Evolutionary conservation across 2,888 invertebrate genomes (phyloP).

Genomic region (Microdon myrmicae): DNA sequence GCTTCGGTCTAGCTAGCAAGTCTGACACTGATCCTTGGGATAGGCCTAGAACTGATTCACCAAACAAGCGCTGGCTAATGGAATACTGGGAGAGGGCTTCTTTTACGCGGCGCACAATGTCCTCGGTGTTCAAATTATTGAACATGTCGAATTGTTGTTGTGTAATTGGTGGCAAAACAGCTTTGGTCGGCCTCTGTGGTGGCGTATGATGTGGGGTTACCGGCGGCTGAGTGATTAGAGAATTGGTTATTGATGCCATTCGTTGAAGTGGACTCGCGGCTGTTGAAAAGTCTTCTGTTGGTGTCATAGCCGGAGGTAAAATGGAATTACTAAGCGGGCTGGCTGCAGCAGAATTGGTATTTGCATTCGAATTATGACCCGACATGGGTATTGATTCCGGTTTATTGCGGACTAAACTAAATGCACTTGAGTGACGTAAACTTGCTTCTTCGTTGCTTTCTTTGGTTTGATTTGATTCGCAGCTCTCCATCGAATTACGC

Average conservation of each 20-base stretch:
- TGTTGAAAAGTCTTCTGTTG: slow-evolving; percentile 83
- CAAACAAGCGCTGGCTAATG: slow-evolving; percentile 97
- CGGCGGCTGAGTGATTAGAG: slow-evolving; percentile 89
- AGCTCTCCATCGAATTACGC: slow-evolving; percentile 60
- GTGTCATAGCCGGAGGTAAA: slow-evolving; percentile 84
- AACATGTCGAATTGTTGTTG: slow-evolving; percentile 99
- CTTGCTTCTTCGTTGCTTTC: slow-evolving; percentile 56
- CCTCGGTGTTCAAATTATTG: slow-evolving; percentile 97
- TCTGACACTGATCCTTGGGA: slow-evolving; percentile 98
- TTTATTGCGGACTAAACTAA: slow-evolving; percentile 86
- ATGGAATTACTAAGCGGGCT: slow-evolving; percentile 88
- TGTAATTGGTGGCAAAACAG: slow-evolving; percentile 96
- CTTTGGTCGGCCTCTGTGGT: slow-evolving; percentile 90
- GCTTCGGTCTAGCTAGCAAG: slow-evolving; percentile 94
- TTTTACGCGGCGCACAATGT: slow-evolving; percentile 95
- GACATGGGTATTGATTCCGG: slow-evolving; percentile 70
- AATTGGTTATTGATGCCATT: slow-evolving; percentile 98
- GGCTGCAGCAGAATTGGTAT: slow-evolving; percentile 79
- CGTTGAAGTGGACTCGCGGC: slow-evolving; percentile 94
- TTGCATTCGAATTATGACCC: slow-evolving; percentile 57
- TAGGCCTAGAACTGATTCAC: slow-evolving; percentile 95
- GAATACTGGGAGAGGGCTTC: slow-evolving; percentile 95
- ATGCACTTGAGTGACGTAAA: slow-evolving; percentile 72
- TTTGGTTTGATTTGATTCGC: slow-evolving; percentile 50
- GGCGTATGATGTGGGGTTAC: slow-evolving; percentile 86